Conservation (phyloP, 2,888 invertebrate species). For the Hypena proboscidalis region DNA sequence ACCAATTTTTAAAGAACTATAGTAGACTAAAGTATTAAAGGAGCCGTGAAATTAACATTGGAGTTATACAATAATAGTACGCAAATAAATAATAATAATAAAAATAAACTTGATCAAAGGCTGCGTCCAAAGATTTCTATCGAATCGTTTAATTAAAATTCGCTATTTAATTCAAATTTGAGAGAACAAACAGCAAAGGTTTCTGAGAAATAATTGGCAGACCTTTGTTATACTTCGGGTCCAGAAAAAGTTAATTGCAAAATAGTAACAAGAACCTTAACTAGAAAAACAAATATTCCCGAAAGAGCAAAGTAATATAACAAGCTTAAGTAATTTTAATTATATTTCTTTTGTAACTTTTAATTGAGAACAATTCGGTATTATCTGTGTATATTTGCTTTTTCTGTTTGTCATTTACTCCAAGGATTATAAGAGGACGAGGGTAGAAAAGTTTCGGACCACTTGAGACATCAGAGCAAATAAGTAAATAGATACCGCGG, state of each 20-base stretch:
- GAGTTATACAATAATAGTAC: too few species aligned
- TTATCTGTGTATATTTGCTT: slow-evolving; percentile 17
- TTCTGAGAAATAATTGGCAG: too few species aligned
- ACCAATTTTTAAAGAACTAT: too few species aligned
- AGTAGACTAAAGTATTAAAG: too few species aligned
- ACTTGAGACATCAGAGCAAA: slow-evolving; percentile 12
- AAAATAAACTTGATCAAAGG: too few species aligned
- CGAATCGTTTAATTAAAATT: too few species aligned
- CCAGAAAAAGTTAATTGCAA: neutral
- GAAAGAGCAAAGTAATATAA: slow-evolving; percentile 17
- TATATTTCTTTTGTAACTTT: slow-evolving; percentile 26
- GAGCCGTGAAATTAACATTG: too few species aligned
- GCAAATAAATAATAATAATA: too few species aligned
- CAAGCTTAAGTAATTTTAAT: slow-evolving; percentile 31
- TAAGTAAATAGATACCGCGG: slow-evolving; percentile 16
- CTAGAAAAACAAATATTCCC: slow-evolving; percentile 10
- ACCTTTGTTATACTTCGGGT: neutral
- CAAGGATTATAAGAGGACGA: slow-evolving; percentile 21
- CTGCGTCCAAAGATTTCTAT: too few species aligned
- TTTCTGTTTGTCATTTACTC: slow-evolving; percentile 22
- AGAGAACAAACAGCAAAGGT: too few species aligned
- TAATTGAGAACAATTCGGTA: slow-evolving; percentile 20
- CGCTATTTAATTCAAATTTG: too few species aligned
- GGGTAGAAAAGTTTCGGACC: slow-evolving; percentile 20
- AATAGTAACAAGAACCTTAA: neutral